Evolutionary conservation across 2,797 vertebrate genomes (phyloP), one percentile per base, ranked within the genome.

Genomic region (Sebastiscus tertius): DNA sequence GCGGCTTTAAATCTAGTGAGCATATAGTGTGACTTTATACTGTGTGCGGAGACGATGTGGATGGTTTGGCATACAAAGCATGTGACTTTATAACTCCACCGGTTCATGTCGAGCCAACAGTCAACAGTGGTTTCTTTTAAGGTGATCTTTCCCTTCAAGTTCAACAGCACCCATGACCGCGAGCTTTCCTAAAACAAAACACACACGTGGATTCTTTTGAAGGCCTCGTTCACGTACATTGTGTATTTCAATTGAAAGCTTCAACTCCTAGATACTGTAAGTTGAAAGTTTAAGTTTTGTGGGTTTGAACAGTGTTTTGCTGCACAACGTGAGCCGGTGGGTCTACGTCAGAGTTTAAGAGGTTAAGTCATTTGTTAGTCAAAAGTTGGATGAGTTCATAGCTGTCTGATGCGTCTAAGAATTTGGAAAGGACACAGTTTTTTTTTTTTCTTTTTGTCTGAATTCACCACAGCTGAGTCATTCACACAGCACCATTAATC

Each of bases 391-490:
- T 83, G 82, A 81, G 74, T 81, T 88, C 80, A 88, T 72, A 59
- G 74, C 29, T 89, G 89, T 78, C 58, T 85, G 70, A 86, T 86
- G 81, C 12, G 87, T 90, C 85, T 90, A 87, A 88, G 81, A 88
- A 92, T 90, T 88, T 73, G 52, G 79, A 26, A 81, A 71, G 65
- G 79, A 76, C 62, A 34, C 27, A 18, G 34, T 24, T 39, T 61
- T 66, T 75, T 18, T 46, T 46, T 20, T 46, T 46, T 46, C 42
- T 80, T 86, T 72, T 77, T 67, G 82, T 89, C 83, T 87, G 71
- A 89, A 89, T 89, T 90, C 87, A 91, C 65, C 81, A 74, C 75
- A 88, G 87, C 88, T 93, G 89, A 94, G 82, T 93, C 90, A 93
- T 79, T 70, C 78, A 56, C 60, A 59, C 70, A 61, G 69, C 79